These are phyloP conservation scores for Maconellicoccus hirsutus DNA, from an alignment of 1,140 invertebrate genomes.

Conservation along the genomic window DNA sequence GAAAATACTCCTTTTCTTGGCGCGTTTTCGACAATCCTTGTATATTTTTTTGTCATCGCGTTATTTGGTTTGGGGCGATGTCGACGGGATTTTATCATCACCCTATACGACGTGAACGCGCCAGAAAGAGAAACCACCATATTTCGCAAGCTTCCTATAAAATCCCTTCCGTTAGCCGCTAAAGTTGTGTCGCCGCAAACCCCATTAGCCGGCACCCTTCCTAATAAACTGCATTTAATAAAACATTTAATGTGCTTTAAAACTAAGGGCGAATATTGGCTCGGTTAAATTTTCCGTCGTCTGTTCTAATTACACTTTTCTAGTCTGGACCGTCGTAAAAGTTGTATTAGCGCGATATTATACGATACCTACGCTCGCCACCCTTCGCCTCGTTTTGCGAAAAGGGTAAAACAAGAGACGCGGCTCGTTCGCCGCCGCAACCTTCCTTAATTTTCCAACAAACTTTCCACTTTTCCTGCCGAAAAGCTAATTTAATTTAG, in stretches of 20 bases:
- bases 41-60: too few species aligned
- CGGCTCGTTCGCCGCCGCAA: not conserved
- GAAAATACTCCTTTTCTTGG: too few species aligned
- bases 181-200: constrained; percentile 19
- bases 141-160: constrained; percentile 20
- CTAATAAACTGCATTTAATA: constrained; percentile 21
- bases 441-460: constrained; percentile 7
- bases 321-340: constrained; percentile 19
- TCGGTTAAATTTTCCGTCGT: constrained; percentile 19
- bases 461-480: constrained; percentile 7
- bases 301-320: constrained; percentile 20
- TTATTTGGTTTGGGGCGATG: too few species aligned
- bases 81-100: not conserved
- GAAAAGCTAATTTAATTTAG: constrained; percentile 9
- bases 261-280: constrained; percentile 17
- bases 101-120: not conserved
- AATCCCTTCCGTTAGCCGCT: constrained; percentile 19
- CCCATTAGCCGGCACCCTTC: constrained; percentile 17
- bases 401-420: too few species aligned
- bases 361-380: too few species aligned
- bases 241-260: constrained; percentile 22
- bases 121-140: not conserved
- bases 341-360: constrained; percentile 19
- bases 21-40: too few species aligned
- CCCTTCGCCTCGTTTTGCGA: too few species aligned